Evolutionary conservation across 2,888 invertebrate genomes (phyloP), one percentile per base, ranked within the genome.

Genomic region (Palloptera scutellata): DNA sequence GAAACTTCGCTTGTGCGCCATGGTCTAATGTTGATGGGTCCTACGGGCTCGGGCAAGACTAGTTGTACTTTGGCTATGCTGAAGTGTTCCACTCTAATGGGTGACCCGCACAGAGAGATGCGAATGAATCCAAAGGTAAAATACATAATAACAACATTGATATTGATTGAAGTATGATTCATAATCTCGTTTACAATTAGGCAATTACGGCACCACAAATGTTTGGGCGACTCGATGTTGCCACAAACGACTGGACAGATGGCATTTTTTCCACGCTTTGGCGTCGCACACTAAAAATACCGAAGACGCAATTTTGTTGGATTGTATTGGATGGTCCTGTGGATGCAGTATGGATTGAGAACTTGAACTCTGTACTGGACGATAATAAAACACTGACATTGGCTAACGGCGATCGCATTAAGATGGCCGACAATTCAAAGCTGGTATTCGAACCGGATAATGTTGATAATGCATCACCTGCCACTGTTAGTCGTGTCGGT

Each of bases 201-300:
- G 94, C 95, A 3, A 95, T 96, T 72, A 95, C 95, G 30, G 95
- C 95, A 0, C 91, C 95, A 0, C 95, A 96, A 88, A 96, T 96
- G 93, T 96, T 95, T 84, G 95, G 95, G 0, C 88, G 91, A 52
- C 86, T 96, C 51, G 96, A 96, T 83, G 95, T 93, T 0, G 92
- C 95, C 0, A 96, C 96, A 1, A 96, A 96, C 82, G 96, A 96
- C 81, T 96, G 96, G 96, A 96, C 95, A 0, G 96, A 96, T 85
- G 96, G 96, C 15, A 96, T 96, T 77, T 96, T 96, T 83, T 95
- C 95, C 0, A 94, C 94, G 0, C 85, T 96, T 3, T 96, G 95
- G 95, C 88, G 95, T 75, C 87, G 93, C 82, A 91, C 95, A 1
- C 86, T 92, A 19, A 93, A 93, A 85, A 88, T 92, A 1, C 93